These are phyloP conservation scores for Cordylochernes scorpioides DNA, from an alignment of 2,888 invertebrate species.

Conservation along the genomic window DNA sequence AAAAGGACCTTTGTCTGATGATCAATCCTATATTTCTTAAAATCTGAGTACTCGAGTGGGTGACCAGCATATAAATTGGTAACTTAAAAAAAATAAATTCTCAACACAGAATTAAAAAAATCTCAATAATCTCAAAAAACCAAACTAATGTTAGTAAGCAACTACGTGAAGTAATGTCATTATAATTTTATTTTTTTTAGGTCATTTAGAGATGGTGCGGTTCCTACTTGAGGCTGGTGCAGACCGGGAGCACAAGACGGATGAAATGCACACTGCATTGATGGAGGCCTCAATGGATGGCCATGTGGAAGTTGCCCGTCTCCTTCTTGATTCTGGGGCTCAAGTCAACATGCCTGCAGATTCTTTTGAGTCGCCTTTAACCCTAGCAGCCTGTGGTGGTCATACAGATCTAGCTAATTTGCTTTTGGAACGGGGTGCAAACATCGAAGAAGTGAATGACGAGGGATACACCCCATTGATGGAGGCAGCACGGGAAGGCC, in stretches of 20 bases:
- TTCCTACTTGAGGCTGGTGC: slow-evolving; percentile 85
- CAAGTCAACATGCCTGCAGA: slow-evolving; percentile 98
- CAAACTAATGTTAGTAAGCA: no score
- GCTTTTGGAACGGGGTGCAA: slow-evolving; percentile 82
- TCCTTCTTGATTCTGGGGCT: slow-evolving; percentile 82
- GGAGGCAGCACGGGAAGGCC: slow-evolving; percentile 96
- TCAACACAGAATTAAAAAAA: no score
- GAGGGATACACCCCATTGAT: slow-evolving; percentile 97
- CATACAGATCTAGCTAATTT: slow-evolving; percentile 89
- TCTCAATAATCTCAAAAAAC: no score
- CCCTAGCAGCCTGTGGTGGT: slow-evolving; percentile 91
- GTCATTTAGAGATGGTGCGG: slow-evolving; percentile 85
- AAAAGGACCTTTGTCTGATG: no score
- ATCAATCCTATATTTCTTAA: no score
- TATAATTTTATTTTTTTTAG: no score
- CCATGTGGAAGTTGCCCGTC: slow-evolving; percentile 82
- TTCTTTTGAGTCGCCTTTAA: slow-evolving; percentile 93
- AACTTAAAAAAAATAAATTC: no score
- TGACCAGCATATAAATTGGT: no score
- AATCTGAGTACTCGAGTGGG: no score
- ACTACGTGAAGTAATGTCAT: no score
- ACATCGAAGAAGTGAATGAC: slow-evolving; percentile 95
- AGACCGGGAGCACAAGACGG: slow-evolving; percentile 91
- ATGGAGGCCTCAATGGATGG: slow-evolving; percentile 99
- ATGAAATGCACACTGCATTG: slow-evolving; percentile 97